Evolutionary conservation across 2,888 invertebrate genomes (phyloP).

Genomic region (Amblyjoppa proteus): DNA sequence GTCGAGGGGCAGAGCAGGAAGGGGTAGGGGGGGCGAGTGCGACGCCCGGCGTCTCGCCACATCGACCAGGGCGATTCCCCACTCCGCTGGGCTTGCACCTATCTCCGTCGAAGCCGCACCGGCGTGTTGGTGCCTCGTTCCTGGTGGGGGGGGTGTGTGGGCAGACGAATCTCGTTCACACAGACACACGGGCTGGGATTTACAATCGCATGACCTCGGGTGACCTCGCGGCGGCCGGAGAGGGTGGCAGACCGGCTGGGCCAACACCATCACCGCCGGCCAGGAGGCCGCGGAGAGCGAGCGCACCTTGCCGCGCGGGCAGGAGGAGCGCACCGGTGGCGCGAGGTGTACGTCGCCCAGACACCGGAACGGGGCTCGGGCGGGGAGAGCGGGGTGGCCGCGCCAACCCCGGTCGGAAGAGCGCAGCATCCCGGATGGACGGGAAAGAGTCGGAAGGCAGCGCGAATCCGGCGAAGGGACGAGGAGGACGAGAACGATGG

Average conservation of each 20-base stretch:
- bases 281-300: background rate
- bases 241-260: slow-evolving; percentile 67
- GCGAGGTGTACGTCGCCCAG: background rate
- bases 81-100: slow-evolving; percentile 46
- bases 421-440: slow-evolving; percentile 47
- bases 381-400: too few species aligned
- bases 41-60: slow-evolving; percentile 85
- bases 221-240: slow-evolving; percentile 70
- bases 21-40: slow-evolving; percentile 78
- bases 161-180: slow-evolving; percentile 55
- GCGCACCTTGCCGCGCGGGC: background rate
- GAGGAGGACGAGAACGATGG: slow-evolving; percentile 33
- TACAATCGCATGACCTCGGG: slow-evolving; percentile 78
- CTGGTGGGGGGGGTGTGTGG: slow-evolving; percentile 50
- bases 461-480: background rate
- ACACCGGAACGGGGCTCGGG: background rate
- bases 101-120: slow-evolving; percentile 32
- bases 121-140: slow-evolving; percentile 27
- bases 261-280: slow-evolving; percentile 35
- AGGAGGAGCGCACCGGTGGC: background rate
- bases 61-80: slow-evolving; percentile 81
- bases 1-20: slow-evolving; percentile 20
- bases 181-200: slow-evolving; percentile 68
- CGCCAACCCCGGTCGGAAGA: too few species aligned
- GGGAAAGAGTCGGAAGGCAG: slow-evolving; percentile 29